Evolutionary conservation across 1,140 invertebrate species (phyloP), one percentile per base, ranked within the genome.

Genomic region (Drosophila ironensis): DNA sequence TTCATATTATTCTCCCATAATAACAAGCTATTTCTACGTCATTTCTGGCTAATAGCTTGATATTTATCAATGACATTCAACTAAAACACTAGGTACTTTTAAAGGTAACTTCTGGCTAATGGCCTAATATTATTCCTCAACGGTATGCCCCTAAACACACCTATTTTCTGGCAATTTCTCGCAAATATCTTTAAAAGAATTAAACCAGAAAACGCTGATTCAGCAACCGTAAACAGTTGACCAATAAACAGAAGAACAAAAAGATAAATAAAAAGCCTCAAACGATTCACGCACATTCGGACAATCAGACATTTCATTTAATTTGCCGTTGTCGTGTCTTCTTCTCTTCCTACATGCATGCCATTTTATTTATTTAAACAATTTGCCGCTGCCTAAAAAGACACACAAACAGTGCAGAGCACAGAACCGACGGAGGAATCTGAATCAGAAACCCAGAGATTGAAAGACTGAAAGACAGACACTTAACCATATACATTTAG

Each of bases 351-450:
- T 50, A 57, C 45, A 67, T 54, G 56, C 45, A 67, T 54, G 56
- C 52, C 53, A 38, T 63, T 86, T 80, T 86, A 86, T 84, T 84
- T 84, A 80, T 75, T 86, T 80, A 80, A 84, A 84, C 74, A 80
- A 86, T 86, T 84, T 75, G 70, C 60, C 60, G 52, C 60, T 50
- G 48, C 60, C 69, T 73, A 52, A 84, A 71, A 78, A 72, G 54
- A 61, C 44, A 52, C 37, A 47, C 33, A 42, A 41, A 57, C n/a
- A 4, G 27, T 28, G n/a, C n/a, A 2, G 14, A 6, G 14, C 7
- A 33, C 30, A 33, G 11, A 33, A 4, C 2, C 30, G 14, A 47
- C 12, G 44, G 4, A 24, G 30, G 19, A 14, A 56, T 54, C 28
- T 24, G 2, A 27, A 19, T 28, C 11, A 63, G 20, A 33, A 25